Evolutionary conservation across 2,797 vertebrate genomes (phyloP).

Genomic region (Lagodon rhomboides): DNA sequence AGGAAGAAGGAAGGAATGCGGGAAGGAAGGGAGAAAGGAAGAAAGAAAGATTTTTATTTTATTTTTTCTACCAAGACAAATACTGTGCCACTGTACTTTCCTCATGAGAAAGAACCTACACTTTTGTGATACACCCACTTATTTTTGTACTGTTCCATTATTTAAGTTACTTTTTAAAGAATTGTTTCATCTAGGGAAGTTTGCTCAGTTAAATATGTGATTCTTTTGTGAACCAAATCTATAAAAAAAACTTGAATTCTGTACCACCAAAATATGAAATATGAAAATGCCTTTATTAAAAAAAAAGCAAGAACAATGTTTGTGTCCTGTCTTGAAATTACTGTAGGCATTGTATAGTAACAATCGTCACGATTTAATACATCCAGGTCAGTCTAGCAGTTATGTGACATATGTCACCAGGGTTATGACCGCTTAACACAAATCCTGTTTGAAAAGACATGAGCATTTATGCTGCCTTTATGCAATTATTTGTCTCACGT

Average conservation of each 20-base stretch:
- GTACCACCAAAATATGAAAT: slow-evolving; percentile 79
- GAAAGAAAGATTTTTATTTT: slow-evolving; percentile 58
- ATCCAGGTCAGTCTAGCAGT: neutral
- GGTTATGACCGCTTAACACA: no score
- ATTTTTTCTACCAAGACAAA: slow-evolving; percentile 74
- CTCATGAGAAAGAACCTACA: slow-evolving; percentile 39
- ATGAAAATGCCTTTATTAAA: slow-evolving; percentile 80
- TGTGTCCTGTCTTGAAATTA: slow-evolving; percentile 22
- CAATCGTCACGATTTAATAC: neutral
- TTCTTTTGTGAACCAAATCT: slow-evolving; percentile 83
- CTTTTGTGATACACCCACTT: slow-evolving; percentile 75
- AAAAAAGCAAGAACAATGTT: slow-evolving; percentile 38
- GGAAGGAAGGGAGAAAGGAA: slow-evolving; percentile 14
- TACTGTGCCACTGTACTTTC: slow-evolving; percentile 81
- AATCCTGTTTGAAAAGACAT: no score
- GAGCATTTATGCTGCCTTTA: no score
- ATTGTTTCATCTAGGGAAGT: slow-evolving; percentile 74
- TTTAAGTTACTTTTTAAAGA: slow-evolving; percentile 83
- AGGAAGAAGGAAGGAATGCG: slow-evolving; percentile 36
- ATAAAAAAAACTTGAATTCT: slow-evolving; percentile 87
- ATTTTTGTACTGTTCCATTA: slow-evolving; percentile 86
- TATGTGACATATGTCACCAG: no score
- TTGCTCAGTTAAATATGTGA: slow-evolving; percentile 75
- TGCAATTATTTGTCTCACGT: neutral
- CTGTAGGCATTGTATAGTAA: neutral